A percentile compares a stretch with the other conserved stretches of the same genome.
Conservation (phyloP, 1,140 invertebrate species). For the Anthonomus grandis region DNA sequence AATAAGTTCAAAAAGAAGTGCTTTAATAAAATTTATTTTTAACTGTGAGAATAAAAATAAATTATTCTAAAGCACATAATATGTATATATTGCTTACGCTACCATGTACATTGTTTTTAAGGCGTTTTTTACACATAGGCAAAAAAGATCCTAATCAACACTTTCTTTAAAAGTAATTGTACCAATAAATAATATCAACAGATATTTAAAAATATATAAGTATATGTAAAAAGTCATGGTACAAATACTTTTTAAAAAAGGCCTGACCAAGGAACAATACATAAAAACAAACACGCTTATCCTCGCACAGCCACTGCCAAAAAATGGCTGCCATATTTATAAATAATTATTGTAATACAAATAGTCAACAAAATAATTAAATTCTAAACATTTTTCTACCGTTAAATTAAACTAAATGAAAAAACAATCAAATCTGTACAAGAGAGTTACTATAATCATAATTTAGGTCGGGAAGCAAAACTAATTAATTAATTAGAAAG, state of each 20-base stretch:
- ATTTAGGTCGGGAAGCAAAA: constrained; percentile 12
- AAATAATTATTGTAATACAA: too few species aligned
- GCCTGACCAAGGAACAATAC: too few species aligned
- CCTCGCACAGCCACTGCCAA: constrained; percentile 19
- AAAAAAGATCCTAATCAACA: constrained; percentile 1
- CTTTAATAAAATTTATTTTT: too few species aligned
- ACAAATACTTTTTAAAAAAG: background rate
- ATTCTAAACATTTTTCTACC: too few species aligned
- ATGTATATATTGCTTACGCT: background rate
- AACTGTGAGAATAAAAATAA: too few species aligned
- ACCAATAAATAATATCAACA: background rate
- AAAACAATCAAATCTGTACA: constrained; percentile 33
- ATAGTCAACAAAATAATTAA: constrained; percentile 43
- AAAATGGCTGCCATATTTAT: constrained; percentile 19
- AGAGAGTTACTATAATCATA: constrained; percentile 23
- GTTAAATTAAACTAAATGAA: constrained; percentile 38
- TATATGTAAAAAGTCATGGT: background rate
- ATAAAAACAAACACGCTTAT: constrained; percentile 9
- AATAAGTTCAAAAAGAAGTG: constrained; percentile 28
- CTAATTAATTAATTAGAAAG: constrained; percentile 3
- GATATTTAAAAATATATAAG: background rate
- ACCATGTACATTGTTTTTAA: background rate
- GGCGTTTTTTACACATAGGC: constrained; percentile 12
- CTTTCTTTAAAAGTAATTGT: background rate
- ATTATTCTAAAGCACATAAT: background rate